A percentile compares a stretch with the other conserved stretches of the same genome.
Evolutionary conservation across 2,113 vertebrate genomes (phyloP).

Genomic region (Sapayoa aenigma): DNA sequence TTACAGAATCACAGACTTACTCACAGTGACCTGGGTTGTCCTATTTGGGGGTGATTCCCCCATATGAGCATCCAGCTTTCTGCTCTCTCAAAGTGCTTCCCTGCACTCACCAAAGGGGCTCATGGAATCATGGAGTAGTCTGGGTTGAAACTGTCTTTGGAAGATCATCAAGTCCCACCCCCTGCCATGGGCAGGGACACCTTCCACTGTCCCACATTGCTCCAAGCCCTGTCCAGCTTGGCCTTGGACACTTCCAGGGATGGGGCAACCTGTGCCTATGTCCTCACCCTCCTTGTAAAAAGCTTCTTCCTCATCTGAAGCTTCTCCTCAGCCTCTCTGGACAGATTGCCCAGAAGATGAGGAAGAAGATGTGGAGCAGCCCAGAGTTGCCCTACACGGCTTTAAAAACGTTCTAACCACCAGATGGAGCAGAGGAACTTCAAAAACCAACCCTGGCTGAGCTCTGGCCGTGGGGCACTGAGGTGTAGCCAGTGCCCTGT

Average conservation of each 20-base stretch:
- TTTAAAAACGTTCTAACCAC: background rate
- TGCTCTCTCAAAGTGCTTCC: background rate
- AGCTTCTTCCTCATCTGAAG: background rate
- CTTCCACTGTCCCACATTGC: background rate
- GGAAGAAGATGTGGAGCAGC: background rate
- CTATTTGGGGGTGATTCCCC: background rate
- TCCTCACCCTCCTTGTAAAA: too few relatives aligned
- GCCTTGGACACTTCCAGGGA: background rate
- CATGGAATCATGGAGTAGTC: background rate
- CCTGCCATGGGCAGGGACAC: background rate
- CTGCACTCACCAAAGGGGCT: accelerated
- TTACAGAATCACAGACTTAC: too few relatives aligned
- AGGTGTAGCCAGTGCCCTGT: background rate
- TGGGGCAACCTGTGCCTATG: background rate
- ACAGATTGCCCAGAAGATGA: background rate
- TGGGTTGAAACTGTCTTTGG: background rate
- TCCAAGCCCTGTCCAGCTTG: too few relatives aligned
- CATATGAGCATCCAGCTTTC: accelerated
- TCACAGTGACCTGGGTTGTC: accelerated
- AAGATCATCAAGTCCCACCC: background rate
- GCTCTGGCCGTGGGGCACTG: background rate
- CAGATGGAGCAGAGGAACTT: constrained; percentile 52
- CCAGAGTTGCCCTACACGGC: accelerated
- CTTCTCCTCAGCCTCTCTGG: background rate
- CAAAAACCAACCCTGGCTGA: background rate